phyloP scores from a whole-genome alignment of 2,797 vertebrate species.

The Potorous gilbertii region DNA sequence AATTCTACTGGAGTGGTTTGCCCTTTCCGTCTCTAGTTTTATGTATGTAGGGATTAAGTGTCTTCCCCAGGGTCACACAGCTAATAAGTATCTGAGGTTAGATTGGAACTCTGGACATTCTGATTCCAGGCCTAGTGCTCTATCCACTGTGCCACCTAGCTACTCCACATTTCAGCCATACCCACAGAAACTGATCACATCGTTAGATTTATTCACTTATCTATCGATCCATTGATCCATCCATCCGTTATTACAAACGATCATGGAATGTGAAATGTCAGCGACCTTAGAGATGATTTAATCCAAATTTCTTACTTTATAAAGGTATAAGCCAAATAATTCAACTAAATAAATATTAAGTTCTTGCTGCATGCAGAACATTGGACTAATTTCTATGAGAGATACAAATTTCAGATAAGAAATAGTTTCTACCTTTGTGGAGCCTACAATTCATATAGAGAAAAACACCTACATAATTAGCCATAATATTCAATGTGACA shows the following conservation, averaged over 20 bases:
- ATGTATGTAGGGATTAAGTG: not conserved
- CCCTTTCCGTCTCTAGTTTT: not conserved
- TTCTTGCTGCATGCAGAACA: not conserved
- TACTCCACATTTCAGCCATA: not conserved
- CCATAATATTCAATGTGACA: not conserved
- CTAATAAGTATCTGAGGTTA: not conserved
- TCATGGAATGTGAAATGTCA: not conserved
- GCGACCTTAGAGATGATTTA: not conserved
- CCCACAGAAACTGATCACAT: not conserved
- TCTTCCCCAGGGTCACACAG: not conserved
- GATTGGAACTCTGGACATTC: not conserved
- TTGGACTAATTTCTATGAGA: not conserved
- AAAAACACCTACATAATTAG: not conserved
- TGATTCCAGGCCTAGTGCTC: not conserved
- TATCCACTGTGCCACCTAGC: not conserved
- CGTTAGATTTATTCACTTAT: not conserved
- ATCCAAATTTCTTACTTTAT: not conserved
- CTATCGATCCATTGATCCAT: not conserved
- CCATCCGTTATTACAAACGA: not conserved
- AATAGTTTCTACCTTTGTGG: not conserved
- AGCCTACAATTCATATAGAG: not conserved
- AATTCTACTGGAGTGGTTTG: not conserved
- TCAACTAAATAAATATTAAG: not conserved
- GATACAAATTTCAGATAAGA: not conserved
- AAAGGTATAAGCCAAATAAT: not conserved